Evolutionary conservation across 2,797 vertebrate genomes (phyloP), one percentile per base, ranked within the genome.

Genomic region (Pelobates cultripes): DNA sequence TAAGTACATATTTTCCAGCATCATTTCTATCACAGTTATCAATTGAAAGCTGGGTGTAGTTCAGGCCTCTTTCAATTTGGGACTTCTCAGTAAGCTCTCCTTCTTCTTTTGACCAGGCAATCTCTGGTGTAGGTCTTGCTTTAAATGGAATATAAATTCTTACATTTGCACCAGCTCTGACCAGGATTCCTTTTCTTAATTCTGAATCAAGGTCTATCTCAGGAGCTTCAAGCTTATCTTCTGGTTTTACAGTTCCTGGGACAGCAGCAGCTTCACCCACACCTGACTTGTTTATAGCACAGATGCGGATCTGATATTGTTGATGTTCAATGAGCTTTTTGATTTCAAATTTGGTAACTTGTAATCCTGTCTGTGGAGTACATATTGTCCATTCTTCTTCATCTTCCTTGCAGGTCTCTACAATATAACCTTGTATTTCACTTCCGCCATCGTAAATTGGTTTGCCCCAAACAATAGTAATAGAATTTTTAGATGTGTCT

Each of bases 21-120:
- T 99, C 97, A 87, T 93, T 95, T 91, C 96, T 96, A 88, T 99
- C 97, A 89, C 97, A 98, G 63, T 95, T 97, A 85, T 99, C 98
- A 88, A 99, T 95, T 70, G 97, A 97, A 86, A 99, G 91, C 55
- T 98, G 96, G 41, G 98, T 97, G 85, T 95, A 97, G 86, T 93
- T 95, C 28, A 91, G 66, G 68, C 93, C 91, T 88, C 96, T 99
- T 91, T 99, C 98, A 86, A 97, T 89, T 75, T 97, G 91, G 75
- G 96, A 92, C 83, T 94, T 99, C 82, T 99, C 97, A 85, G 94
- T 91, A 82, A 98, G 91, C 81, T 95, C 94, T 79, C 93, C 94
- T 82, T 99, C 97, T 89, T 99, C 97, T 90, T 96, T 96, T 81
- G 95, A 95, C 98, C 98, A 99, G 5, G 87, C 94, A 69, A 98